Evolutionary conservation across 1,140 invertebrate genomes (phyloP).

Genomic region (Platyscapa corneri): DNA sequence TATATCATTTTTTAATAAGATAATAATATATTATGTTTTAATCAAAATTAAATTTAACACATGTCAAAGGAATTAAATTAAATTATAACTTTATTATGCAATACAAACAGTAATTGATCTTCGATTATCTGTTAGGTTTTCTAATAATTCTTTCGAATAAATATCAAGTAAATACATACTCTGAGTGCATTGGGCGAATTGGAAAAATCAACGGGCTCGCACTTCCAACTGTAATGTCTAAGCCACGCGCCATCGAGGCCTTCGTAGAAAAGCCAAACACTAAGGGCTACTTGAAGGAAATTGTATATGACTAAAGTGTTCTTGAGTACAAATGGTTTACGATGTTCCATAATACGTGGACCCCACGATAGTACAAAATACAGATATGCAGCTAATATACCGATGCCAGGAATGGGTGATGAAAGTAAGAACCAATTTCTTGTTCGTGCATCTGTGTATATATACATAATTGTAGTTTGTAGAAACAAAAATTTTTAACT

Average conservation of each 20-base stretch:
- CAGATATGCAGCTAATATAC: conserved; percentile 81
- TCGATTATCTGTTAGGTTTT: neutral
- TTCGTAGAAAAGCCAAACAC: conserved; percentile 84
- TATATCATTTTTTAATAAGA: too few species aligned
- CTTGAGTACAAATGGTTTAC: conserved; percentile 86
- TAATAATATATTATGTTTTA: too few species aligned
- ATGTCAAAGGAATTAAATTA: too few species aligned
- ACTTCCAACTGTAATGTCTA: conserved; percentile 86
- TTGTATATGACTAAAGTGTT: conserved; percentile 88
- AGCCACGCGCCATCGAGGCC: conserved; percentile 79
- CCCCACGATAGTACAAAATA: conserved; percentile 85
- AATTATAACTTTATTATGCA: too few species aligned
- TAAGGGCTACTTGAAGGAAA: conserved; percentile 84
- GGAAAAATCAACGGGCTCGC: conserved; percentile 88
- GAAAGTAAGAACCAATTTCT: conserved; percentile 89
- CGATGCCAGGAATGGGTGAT: conserved; percentile 83
- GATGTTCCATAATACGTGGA: conserved; percentile 85
- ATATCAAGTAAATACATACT: conserved; percentile 71
- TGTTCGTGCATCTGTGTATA: conserved; percentile 82
- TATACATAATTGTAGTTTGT: too few species aligned
- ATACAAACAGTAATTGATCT: too few species aligned
- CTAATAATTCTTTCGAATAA: neutral
- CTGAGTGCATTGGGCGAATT: conserved; percentile 81
- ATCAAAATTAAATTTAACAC: too few species aligned
- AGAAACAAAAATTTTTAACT: too few species aligned